Percentiles rank a stretch among this genome's conserved stretches.
These are phyloP conservation scores for Oenanthe melanoleuca DNA, from an alignment of 2,113 vertebrate species.

Conservation along the genomic window DNA sequence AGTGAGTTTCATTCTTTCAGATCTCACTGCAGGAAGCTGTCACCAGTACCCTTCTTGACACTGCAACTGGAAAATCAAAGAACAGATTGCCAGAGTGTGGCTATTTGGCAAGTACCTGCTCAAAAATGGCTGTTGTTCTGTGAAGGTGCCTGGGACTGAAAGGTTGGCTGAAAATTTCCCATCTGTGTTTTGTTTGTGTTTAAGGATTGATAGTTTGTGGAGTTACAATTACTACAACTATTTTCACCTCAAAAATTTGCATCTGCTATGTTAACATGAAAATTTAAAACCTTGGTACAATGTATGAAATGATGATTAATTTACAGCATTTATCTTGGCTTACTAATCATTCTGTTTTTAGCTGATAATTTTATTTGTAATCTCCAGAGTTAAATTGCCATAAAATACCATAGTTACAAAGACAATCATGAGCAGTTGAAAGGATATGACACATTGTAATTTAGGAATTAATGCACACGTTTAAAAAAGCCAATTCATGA, in stretches of 20 bases:
- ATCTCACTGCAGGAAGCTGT: background rate
- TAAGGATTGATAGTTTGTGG: background rate
- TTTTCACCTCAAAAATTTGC: conserved; percentile 19
- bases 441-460: conserved; percentile 58
- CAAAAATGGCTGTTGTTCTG: background rate
- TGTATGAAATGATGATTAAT: conserved; percentile 56
- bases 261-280: background rate
- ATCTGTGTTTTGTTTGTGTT: background rate
- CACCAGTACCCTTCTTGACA: accelerated
- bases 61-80: background rate
- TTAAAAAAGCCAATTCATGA: conserved; percentile 5
- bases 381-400: conserved; percentile 62
- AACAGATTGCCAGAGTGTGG: background rate
- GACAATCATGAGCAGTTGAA: conserved; percentile 53
- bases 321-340: conserved; percentile 53
- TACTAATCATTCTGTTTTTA: conserved; percentile 56
- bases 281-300: background rate
- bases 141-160: background rate
- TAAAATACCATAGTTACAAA: conserved; percentile 62
- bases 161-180: background rate
- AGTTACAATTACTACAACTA: background rate
- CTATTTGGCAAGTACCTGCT: background rate
- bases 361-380: conserved; percentile 67
- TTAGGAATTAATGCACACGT: conserved; percentile 55
- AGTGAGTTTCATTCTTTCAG: background rate